phyloP scores from a whole-genome alignment of 37 sponge, comb jelly and placozoan genomes.

The Chondrilla cf. caribensis region DNA sequence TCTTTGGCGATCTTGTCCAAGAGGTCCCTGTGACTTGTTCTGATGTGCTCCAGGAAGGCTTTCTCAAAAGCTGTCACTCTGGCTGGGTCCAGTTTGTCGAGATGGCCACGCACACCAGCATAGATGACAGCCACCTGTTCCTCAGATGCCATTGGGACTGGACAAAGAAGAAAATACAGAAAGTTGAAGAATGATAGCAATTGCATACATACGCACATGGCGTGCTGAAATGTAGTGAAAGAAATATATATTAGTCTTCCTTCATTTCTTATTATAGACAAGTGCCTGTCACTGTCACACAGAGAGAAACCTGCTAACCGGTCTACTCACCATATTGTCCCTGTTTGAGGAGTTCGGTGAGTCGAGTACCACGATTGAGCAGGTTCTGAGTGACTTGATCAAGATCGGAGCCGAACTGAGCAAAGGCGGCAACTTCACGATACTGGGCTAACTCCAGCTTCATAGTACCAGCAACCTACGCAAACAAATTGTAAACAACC shows the following conservation, averaged over 20 bases:
- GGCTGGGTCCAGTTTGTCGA: conserved; percentile 94
- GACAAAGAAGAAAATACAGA: neutral
- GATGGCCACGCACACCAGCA: conserved; percentile 94
- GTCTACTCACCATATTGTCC: conserved; percentile 94
- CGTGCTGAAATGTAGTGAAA: too few species aligned
- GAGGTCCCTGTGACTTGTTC: conserved; percentile 81
- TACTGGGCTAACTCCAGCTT: conserved; percentile 99
- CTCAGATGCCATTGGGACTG: conserved; percentile 95
- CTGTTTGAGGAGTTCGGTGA: conserved; percentile 99
- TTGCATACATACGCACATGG: neutral
- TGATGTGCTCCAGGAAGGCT: conserved; percentile 92
- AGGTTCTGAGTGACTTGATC: conserved; percentile 95
- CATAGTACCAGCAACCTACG: conserved; percentile 98
- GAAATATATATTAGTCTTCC: too few species aligned
- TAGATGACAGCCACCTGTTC: conserved; percentile 97
- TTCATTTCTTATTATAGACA: too few species aligned
- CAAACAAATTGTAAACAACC: neutral
- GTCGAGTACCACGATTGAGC: conserved; percentile 94
- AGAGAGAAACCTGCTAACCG: too few species aligned
- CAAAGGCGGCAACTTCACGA: conserved; percentile 99
- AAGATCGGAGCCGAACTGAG: conserved; percentile 99
- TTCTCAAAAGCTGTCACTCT: conserved; percentile 90
- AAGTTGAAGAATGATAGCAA: neutral
- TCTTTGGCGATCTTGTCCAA: conserved; percentile 84
- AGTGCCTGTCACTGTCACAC: too few species aligned